These are phyloP conservation scores for Exephanes ischioxanthus DNA, from an alignment of 2,888 invertebrate genomes.

Conservation along the genomic window DNA sequence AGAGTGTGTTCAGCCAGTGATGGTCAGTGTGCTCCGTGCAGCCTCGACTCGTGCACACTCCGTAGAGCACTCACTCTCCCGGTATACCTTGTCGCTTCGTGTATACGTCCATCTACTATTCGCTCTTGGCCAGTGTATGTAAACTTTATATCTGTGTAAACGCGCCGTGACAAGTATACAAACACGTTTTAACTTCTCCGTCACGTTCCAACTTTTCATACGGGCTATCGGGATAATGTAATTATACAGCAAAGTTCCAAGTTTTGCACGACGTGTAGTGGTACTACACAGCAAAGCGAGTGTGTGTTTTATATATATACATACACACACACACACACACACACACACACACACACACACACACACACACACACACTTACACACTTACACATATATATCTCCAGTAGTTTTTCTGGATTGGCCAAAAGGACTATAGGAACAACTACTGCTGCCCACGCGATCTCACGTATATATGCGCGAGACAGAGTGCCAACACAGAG, in stretches of 20 bases:
- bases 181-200: background rate
- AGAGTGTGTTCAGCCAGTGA: conserved; percentile 42
- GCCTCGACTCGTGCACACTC: conserved; percentile 45
- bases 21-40: conserved; percentile 64
- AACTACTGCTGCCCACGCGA: conserved; percentile 26
- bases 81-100: conserved; percentile 16
- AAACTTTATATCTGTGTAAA: conserved; percentile 2
- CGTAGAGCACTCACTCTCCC: conserved; percentile 32
- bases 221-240: background rate
- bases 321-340: no score
- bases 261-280: conserved; percentile 1
- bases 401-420: background rate
- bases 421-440: background rate
- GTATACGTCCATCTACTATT: conserved; percentile 37
- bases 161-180: background rate
- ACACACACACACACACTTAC: no score
- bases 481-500: conserved; percentile 19
- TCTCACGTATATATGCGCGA: conserved; percentile 21
- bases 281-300: background rate
- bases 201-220: conserved; percentile 22
- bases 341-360: no score
- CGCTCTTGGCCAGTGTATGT: background rate
- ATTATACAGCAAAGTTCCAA: background rate
- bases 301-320: background rate
- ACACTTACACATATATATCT: background rate